Base-by-base conservation (phyloP, 2,888 invertebrate species). In the Lumbricus terrestris region DNA sequence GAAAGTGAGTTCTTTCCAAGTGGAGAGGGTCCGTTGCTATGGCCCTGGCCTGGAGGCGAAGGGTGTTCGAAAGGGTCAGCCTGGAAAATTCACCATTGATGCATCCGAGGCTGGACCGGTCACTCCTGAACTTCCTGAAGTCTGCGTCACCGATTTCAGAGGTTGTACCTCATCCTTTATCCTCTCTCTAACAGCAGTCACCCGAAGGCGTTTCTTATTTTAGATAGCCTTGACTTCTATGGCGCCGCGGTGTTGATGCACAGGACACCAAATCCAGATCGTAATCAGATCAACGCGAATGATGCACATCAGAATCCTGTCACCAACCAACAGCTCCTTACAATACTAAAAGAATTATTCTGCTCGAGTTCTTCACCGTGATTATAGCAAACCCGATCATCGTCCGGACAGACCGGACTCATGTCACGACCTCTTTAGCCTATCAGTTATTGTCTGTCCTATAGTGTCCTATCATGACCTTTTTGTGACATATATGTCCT, bases 81-180 rank as follows among this genome's bases (percentile, higher is more conserved):
- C 97, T 94, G 98, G 98, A 94, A 97, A 97, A 94, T 99, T 99
- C 95, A 97, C 97, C 2, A 97, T 99, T 33, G 97, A 97, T 93
- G 97, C 97, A 90, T 96, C 97, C 37, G 97, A 98, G 95, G 99
- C 99, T 91, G 99, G 99, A 97, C 96, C 96, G 91, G 97, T 97
- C 34, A 96, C 96, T 89, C 95, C 97, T 89, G 96, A 96, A 90
- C 97, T 97, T 4, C 96, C 96, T 92, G 96, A 11, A 6, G n/a
- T n/a, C 40, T 15, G 8, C 40, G 40, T 97, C 91, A 95, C 96
- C 35, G 94, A 95, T 91, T 94, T 94, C 35, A 94, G 93, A 92
- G 95, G 95, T 90, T 20, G 40, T 20, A 18, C 16, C n/a, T 69
- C 6, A 69, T 69, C 69, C n/a, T n/a, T n/a, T 8, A 47, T 88